These are phyloP conservation scores for Nannoperca obscura DNA, from an alignment of 2,797 vertebrate species.

Conservation along the genomic window DNA sequence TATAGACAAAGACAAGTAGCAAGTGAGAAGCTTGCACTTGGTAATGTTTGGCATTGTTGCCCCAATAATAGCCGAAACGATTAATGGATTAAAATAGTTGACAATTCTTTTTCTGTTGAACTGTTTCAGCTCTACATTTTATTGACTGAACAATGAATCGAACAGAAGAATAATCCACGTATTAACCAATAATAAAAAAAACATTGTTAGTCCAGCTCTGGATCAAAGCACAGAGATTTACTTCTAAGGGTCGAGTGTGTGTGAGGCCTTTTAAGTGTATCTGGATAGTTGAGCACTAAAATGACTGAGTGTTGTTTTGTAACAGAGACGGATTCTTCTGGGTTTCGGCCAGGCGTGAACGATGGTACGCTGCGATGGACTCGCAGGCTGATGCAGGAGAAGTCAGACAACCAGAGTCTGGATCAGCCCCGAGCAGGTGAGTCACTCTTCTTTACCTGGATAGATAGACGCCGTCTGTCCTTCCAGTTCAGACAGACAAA, in stretches of 20 bases:
- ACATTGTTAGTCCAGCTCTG: background rate
- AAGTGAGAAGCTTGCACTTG: background rate
- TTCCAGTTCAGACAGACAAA: constrained; percentile 12
- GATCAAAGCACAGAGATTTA: background rate
- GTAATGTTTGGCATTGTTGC: background rate
- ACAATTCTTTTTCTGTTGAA: background rate
- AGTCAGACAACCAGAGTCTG: constrained; percentile 80
- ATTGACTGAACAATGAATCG: background rate
- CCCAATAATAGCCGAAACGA: background rate
- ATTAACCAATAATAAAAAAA: background rate
- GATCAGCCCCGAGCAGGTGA: constrained; percentile 84
- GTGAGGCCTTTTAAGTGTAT: background rate
- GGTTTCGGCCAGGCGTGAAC: constrained; percentile 57
- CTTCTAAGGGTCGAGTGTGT: background rate
- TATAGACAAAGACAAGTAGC: background rate
- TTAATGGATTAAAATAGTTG: background rate
- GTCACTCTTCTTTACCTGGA: constrained; percentile 38
- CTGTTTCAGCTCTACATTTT: background rate
- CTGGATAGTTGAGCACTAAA: constrained; percentile 16
- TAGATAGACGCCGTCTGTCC: constrained; percentile 24
- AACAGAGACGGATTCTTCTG: constrained; percentile 73
- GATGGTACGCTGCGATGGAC: constrained; percentile 64
- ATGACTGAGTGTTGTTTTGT: constrained; percentile 28
- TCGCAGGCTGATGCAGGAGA: constrained; percentile 83
- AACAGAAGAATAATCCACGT: background rate